Percentiles rank a stretch among this genome's conserved stretches.
These are phyloP conservation scores for Actinernus sp. DNA, from an alignment of 92 coral and sea anemone species.

Conservation along the genomic window DNA sequence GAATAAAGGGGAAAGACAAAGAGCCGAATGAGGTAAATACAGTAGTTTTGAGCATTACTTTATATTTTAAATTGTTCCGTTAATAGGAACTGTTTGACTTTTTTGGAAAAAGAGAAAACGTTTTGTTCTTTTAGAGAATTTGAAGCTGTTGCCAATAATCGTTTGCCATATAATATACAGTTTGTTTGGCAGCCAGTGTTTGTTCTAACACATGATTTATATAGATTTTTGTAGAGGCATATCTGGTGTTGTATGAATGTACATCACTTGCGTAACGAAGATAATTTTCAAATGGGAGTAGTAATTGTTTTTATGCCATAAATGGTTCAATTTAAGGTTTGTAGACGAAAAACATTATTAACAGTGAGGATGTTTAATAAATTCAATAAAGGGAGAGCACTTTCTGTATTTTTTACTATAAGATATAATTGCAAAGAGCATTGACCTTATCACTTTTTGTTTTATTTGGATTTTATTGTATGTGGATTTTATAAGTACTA, in stretches of 20 bases:
- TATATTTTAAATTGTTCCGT: too few species aligned
- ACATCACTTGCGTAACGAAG: constrained; percentile 6
- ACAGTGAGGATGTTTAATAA: constrained; percentile 32
- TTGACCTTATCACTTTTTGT: too few species aligned
- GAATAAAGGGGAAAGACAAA: too few species aligned
- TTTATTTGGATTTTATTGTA: constrained; percentile 31
- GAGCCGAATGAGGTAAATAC: too few species aligned
- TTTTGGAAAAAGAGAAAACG: too few species aligned
- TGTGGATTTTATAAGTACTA: constrained; percentile 17
- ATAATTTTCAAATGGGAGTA: background rate
- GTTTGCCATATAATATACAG: too few species aligned
- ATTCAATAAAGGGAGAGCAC: constrained; percentile 33
- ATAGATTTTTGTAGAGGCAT: constrained; percentile 8
- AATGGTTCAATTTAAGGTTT: constrained; percentile 30
- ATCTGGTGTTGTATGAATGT: constrained; percentile 1
- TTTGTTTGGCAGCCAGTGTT: too few species aligned
- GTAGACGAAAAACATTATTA: constrained; percentile 30
- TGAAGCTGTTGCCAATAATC: too few species aligned
- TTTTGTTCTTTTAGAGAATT: constrained; percentile 15
- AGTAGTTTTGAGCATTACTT: too few species aligned
- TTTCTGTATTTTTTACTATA: constrained; percentile 42
- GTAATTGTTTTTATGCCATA: constrained; percentile 14
- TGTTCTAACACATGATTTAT: constrained; percentile 2
- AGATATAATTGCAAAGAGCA: too few species aligned
- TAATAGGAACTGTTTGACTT: constrained; percentile 18